Evolutionary conservation across 2,888 invertebrate species (phyloP).

Genomic region (Ptilodon capucinus): DNA sequence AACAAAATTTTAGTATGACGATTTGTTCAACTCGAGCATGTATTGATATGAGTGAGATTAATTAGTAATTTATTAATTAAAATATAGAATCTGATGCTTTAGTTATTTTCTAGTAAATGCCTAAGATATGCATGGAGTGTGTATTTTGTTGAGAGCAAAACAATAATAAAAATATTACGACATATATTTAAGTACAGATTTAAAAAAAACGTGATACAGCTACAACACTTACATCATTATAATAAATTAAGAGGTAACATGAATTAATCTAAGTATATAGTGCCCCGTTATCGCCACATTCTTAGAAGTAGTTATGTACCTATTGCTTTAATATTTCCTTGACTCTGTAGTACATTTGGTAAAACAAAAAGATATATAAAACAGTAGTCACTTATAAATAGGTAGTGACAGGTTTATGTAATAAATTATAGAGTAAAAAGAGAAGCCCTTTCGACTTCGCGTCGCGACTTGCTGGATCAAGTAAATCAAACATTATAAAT

Average conservation of each 20-base stretch:
- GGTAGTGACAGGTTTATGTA: too few species aligned
- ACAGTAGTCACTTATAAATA: too few species aligned
- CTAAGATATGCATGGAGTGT: not conserved
- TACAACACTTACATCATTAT: slow-evolving; percentile 6
- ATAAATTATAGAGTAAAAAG: too few species aligned
- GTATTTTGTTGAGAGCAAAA: slow-evolving; percentile 17
- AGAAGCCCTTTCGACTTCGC: too few species aligned
- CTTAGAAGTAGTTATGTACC: too few species aligned
- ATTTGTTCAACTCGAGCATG: not conserved
- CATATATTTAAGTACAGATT: slow-evolving; percentile 27
- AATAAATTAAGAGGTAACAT: slow-evolving; percentile 8
- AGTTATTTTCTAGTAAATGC: slow-evolving; percentile 12
- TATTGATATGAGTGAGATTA: slow-evolving; percentile 38
- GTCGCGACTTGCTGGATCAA: too few species aligned
- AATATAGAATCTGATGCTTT: slow-evolving; percentile 34
- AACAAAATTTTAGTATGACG: not conserved
- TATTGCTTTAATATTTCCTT: too few species aligned
- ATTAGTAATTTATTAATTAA: slow-evolving; percentile 46
- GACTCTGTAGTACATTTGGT: too few species aligned
- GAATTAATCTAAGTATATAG: too few species aligned
- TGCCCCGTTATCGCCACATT: too few species aligned
- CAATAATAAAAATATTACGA: slow-evolving; percentile 13
- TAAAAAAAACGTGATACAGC: slow-evolving; percentile 21
- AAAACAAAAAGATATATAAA: too few species aligned
- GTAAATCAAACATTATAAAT: too few species aligned